A percentile compares a stretch with the other conserved stretches of the same genome.
These are phyloP conservation scores for Scaptomyza cyrtandrae DNA, from an alignment of 2,888 invertebrate species.

Conservation along the genomic window DNA sequence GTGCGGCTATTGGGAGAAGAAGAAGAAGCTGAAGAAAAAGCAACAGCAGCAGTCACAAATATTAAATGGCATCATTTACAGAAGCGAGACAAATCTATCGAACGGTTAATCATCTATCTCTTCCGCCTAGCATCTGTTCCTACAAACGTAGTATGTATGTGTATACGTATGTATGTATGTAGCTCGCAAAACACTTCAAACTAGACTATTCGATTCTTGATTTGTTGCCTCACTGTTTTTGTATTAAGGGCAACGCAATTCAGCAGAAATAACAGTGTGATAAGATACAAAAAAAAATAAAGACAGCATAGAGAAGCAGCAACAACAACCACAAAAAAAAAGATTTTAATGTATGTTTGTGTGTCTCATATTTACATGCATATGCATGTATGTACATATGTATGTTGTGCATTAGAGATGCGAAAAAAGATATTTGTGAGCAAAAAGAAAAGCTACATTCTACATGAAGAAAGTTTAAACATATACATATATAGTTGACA, in stretches of 20 bases:
- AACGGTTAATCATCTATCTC: conserved; percentile 13
- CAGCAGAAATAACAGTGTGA: conserved; percentile 36
- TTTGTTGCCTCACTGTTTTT: conserved; percentile 28
- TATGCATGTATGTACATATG: background rate
- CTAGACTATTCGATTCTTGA: conserved; percentile 44
- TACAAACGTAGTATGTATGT: background rate
- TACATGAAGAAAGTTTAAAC: background rate
- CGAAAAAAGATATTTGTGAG: background rate
- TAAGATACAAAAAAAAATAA: conserved; percentile 2
- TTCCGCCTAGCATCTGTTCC: background rate
- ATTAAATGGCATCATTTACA: conserved; percentile 31
- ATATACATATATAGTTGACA: background rate
- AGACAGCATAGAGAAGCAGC: background rate
- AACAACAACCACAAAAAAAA: conserved; percentile 33
- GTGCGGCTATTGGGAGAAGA: background rate
- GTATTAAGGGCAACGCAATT: conserved; percentile 39
- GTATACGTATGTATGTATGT: conserved; percentile 1
- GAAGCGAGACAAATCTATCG: conserved; percentile 52
- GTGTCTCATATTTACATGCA: background rate
- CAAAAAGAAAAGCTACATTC: background rate
- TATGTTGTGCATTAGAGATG: conserved; percentile 6
- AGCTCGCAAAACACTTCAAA: conserved; percentile 33
- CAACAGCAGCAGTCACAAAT: conserved; percentile 7
- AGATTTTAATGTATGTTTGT: background rate
- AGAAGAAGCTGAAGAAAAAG: conserved; percentile 5